Evolutionary conservation across 1,140 invertebrate genomes (phyloP).

Genomic region (Chymomyza costata): DNA sequence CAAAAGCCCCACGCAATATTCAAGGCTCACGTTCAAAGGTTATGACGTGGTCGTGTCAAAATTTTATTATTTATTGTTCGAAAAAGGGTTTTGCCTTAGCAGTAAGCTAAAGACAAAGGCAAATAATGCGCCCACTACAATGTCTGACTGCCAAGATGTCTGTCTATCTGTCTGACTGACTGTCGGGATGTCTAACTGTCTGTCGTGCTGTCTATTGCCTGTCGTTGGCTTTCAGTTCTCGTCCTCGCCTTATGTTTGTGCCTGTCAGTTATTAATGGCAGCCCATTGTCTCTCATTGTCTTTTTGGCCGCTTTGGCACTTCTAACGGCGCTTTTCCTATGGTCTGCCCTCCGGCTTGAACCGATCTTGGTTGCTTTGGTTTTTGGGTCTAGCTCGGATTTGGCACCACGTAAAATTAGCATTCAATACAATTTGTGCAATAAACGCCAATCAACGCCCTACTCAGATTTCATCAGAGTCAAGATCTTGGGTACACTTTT

Average conservation of each 20-base stretch:
- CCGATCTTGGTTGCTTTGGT: too few relatives aligned
- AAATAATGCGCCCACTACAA: slow-evolving; percentile 61
- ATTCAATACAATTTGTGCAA: slow-evolving; percentile 59
- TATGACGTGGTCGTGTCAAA: slow-evolving; percentile 75
- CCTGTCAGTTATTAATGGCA: slow-evolving; percentile 70
- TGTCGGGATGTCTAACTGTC: slow-evolving; percentile 29
- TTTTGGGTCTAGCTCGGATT: too few relatives aligned
- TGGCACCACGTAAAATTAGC: slow-evolving; percentile 49
- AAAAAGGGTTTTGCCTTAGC: slow-evolving; percentile 65
- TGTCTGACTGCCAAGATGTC: slow-evolving; percentile 16
- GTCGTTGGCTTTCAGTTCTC: slow-evolving; percentile 2
- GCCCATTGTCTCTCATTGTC: slow-evolving; percentile 43
- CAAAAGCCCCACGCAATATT: slow-evolving; percentile 11
- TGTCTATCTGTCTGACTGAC: slow-evolving; percentile 8
- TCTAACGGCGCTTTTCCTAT: slow-evolving; percentile 50
- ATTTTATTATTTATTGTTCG: slow-evolving; percentile 74
- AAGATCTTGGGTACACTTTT: neutral
- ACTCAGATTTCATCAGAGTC: slow-evolving; percentile 1
- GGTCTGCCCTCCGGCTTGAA: too few relatives aligned
- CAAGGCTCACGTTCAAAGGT: slow-evolving; percentile 70
- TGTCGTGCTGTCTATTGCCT: too few relatives aligned
- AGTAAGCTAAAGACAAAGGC: slow-evolving; percentile 67
- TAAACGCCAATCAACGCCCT: slow-evolving; percentile 64
- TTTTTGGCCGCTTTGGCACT: neutral
- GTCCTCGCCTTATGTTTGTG: slow-evolving; percentile 8